Evolutionary conservation across 2,888 invertebrate species (phyloP).

Genomic region (Dynastes hyllus): DNA sequence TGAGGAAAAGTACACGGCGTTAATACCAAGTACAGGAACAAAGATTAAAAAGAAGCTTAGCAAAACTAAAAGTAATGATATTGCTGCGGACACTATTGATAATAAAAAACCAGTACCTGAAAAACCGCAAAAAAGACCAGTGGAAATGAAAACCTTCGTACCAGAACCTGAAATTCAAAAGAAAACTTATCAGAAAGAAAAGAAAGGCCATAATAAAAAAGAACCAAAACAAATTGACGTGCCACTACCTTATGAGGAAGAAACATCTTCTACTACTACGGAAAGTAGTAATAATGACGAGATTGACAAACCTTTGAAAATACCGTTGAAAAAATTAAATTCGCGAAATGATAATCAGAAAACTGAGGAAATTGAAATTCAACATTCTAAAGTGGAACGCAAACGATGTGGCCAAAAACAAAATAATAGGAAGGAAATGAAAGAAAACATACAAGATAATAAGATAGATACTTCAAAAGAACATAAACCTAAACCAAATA

Average conservation of each 20-base stretch:
- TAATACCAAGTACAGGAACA: slow-evolving; percentile 65
- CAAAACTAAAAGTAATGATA: slow-evolving; percentile 63
- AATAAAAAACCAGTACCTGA: slow-evolving; percentile 53
- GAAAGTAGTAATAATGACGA: slow-evolving; percentile 80
- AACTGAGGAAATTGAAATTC: slow-evolving; percentile 30
- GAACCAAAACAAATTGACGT: slow-evolving; percentile 53
- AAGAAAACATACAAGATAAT: slow-evolving; percentile 51
- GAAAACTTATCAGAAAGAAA: slow-evolving; percentile 29
- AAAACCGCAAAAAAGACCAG: slow-evolving; percentile 28
- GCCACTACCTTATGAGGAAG: slow-evolving; percentile 73
- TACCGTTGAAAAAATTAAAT: slow-evolving; percentile 52
- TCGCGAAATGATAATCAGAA: slow-evolving; percentile 50
- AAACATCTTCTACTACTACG: slow-evolving; percentile 81
- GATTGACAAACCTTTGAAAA: slow-evolving; percentile 52
- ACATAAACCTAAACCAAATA: slow-evolving; percentile 58
- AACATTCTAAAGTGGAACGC: slow-evolving; percentile 48
- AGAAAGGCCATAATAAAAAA: slow-evolving; percentile 53
- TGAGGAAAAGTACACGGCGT: slow-evolving; percentile 64
- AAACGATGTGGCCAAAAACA: slow-evolving; percentile 46
- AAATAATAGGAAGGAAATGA: slow-evolving; percentile 49
- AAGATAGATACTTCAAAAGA: slow-evolving; percentile 53
- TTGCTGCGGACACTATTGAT: slow-evolving; percentile 48
- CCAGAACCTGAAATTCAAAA: slow-evolving; percentile 54
- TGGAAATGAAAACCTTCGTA: slow-evolving; percentile 53
- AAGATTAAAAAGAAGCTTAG: slow-evolving; percentile 66